Evolutionary conservation across 2,113 vertebrate genomes (phyloP), one percentile per base, ranked within the genome.

Genomic region (Lycaon pictus): DNA sequence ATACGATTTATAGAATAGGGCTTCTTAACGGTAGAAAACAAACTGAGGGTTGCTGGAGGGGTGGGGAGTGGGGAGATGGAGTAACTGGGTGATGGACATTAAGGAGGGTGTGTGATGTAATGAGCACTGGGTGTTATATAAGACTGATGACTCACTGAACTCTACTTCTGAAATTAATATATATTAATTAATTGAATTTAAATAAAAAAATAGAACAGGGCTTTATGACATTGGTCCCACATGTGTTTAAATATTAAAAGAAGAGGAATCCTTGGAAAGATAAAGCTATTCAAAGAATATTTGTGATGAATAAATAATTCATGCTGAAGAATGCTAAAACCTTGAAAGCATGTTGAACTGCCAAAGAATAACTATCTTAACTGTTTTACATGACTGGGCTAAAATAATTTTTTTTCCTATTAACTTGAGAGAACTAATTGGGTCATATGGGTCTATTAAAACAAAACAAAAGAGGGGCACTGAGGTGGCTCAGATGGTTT

Each of bases 381-480:
- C 37, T 93, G 62, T 55, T 84, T 58, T 88, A 58, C 27, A 51
- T 43, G 5, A 51, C 11, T 65, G 5, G 37, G 37, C 90, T 94
- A 93, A 89, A 88, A 92, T 56, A 88, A 51, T 53, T 95, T 43
- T 25, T 25, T 27, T n/a, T 48, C 5, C 17, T 76, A 20, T 79
- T 97, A 93, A 95, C 86, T 55, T 93, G 55, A 94, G 16, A 90
- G 17, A 22, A 74, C 23, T 92, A 97, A 95, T 62, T 79, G 79
- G 74, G 35, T 27, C 72, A 79, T 32, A 16, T 67, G 67, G 20
- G 35, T 82, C 27, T 72, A 25, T 90, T 81, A 48, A 84, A 71
- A 51, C 84, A 16, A 62, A 91, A 56, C 29, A 48, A 76, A 25
- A 77, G 51, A 69, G 67, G 67, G 67, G n/a, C 32, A 2, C 32